These are phyloP conservation scores for Tiphia femorata DNA, from an alignment of 2,888 invertebrate genomes.

Conservation along the genomic window DNA sequence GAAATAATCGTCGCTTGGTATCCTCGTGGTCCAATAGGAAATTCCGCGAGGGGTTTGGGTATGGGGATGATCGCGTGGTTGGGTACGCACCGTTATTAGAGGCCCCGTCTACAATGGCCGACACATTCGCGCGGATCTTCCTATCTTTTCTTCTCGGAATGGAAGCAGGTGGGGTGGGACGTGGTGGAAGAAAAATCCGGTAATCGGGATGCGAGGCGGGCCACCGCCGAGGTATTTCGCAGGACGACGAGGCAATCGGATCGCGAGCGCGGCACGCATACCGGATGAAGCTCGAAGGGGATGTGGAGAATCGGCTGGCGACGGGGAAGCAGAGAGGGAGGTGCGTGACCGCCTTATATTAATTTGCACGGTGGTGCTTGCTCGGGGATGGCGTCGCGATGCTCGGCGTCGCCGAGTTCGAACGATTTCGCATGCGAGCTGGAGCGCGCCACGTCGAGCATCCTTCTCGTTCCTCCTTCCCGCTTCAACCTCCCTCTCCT, in stretches of 20 bases:
- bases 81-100: too few species aligned
- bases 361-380: too few species aligned
- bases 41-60: neutral
- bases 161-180: constrained; percentile 8
- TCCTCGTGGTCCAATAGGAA: neutral
- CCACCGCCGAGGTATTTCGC: constrained; percentile 38
- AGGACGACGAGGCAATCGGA: constrained; percentile 49
- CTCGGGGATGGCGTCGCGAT: constrained; percentile 50
- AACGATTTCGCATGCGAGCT: constrained; percentile 32
- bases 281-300: constrained; percentile 37
- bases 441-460: too few species aligned
- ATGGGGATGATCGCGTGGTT: neutral
- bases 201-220: constrained; percentile 43
- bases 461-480: constrained; percentile 17
- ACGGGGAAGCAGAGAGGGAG: constrained; percentile 14
- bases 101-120: neutral
- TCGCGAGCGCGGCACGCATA: constrained; percentile 50
- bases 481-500: constrained; percentile 13
- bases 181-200: constrained; percentile 27
- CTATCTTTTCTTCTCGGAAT: too few species aligned
- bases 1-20: neutral
- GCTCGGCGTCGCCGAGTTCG: constrained; percentile 47
- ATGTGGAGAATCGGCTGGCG: neutral
- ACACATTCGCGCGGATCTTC: neutral
- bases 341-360: constrained; percentile 43